Evolutionary conservation across 1,140 invertebrate genomes (phyloP), one percentile per base, ranked within the genome.

Genomic region (Proales similis): DNA sequence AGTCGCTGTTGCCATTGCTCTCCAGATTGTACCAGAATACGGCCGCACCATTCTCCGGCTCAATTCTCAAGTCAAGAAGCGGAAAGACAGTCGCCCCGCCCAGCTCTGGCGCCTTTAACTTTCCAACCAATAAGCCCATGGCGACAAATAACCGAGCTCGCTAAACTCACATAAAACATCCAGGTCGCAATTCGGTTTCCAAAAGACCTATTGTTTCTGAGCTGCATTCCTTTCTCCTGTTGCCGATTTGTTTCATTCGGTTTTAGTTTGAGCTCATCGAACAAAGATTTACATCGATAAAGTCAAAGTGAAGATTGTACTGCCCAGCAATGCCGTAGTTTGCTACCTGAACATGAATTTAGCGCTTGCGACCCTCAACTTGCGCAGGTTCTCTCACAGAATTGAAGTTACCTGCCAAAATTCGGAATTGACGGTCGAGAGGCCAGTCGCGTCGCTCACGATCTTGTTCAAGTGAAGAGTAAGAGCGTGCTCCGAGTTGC

Each of bases 41-140:
- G 19, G 75, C 77, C 4, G 69, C 64, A 14, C 76, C 64, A 53
- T 66, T 30, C 9, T 4, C 3, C 6, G 30, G 48, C 24, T 49
- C 38, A 17, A 6, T 14, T 6, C 4, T 4, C 4, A 87, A 76
- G 29, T 83, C 83, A 24, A 91, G 77, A 46, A 81, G 79, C 0
- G 88, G 88, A 70, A 93, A 93, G 24, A 91, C 89, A 0, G 90
- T 92, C 7, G 86, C 87, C 22, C 90, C 89, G 6, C 90, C 90
- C 75, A 89, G 87, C 42, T 86, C 81, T 48, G 92, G 88, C 68
- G 90, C 87, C 66, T 84, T 88, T 87, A 92, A 88, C 87, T 91
- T 63, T 11, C 51, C 38, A 53, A 47, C 4, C 4, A 43, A 4
- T 5, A 4, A 4, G 4, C 22, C 12, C 22, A 43, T 43, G 4